Percentiles rank a stretch among this genome's conserved stretches.
Evolutionary conservation across 2,797 vertebrate genomes (phyloP).

Genomic region (Microctenopoma lineatum): DNA sequence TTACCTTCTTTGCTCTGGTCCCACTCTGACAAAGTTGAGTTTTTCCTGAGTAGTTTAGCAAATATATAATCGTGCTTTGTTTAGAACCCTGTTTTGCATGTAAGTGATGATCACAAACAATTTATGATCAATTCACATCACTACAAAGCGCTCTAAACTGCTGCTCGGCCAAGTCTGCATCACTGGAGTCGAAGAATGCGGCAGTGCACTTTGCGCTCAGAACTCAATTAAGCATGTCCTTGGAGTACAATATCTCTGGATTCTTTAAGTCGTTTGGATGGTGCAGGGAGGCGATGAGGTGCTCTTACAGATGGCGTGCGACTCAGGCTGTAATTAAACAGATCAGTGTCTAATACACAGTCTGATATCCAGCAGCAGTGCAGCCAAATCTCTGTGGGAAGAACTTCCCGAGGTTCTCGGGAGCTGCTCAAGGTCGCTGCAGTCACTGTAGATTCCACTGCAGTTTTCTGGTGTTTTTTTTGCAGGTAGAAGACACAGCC

Average conservation of each 20-base stretch:
- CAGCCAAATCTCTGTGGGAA: slow-evolving; percentile 72
- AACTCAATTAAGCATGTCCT: slow-evolving; percentile 77
- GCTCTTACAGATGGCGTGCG: slow-evolving; percentile 79
- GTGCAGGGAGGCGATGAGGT: slow-evolving; percentile 66
- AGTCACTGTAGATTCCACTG: slow-evolving; percentile 9
- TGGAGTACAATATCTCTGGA: slow-evolving; percentile 72
- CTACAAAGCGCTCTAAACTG: slow-evolving; percentile 36
- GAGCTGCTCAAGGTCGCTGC: slow-evolving; percentile 60
- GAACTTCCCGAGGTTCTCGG: slow-evolving; percentile 64
- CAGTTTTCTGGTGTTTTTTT: not conserved
- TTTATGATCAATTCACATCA: slow-evolving; percentile 65
- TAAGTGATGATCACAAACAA: slow-evolving; percentile 61
- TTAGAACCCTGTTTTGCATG: slow-evolving; percentile 45
- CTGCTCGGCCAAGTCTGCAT: slow-evolving; percentile 52
- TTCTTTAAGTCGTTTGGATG: slow-evolving; percentile 73
- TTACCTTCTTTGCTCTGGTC: slow-evolving; percentile 59
- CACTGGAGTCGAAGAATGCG: slow-evolving; percentile 49
- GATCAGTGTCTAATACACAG: slow-evolving; percentile 80
- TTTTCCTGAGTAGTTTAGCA: slow-evolving; percentile 51
- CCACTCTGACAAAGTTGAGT: slow-evolving; percentile 51
- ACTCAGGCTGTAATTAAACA: slow-evolving; percentile 82
- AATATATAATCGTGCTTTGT: slow-evolving; percentile 62
- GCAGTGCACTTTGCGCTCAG: slow-evolving; percentile 65
- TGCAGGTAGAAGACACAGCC: not conserved
- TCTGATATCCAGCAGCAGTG: slow-evolving; percentile 75